Conservation (phyloP, 2,888 invertebrate species). For the Drosophila nigritarsus region DNA sequence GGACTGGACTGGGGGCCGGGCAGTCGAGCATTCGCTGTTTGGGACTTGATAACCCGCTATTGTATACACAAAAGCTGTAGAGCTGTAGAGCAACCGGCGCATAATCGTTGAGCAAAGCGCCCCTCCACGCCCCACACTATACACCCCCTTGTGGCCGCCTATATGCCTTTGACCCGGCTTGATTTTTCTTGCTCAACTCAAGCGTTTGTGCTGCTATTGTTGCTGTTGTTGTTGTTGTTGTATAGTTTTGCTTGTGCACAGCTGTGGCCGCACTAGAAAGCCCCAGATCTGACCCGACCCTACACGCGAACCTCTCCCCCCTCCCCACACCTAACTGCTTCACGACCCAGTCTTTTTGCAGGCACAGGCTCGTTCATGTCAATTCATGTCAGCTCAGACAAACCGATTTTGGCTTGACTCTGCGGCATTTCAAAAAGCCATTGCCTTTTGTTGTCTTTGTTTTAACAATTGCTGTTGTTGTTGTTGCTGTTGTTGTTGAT, state of each 20-base stretch:
- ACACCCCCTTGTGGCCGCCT: not conserved
- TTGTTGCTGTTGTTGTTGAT: slow-evolving; percentile 4
- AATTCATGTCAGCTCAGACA: slow-evolving; percentile 63
- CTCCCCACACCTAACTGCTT: rapidly evolving
- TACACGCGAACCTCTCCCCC: not conserved
- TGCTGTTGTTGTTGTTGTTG: slow-evolving; percentile 23
- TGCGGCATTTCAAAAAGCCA: slow-evolving; percentile 42
- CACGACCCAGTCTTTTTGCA: not conserved
- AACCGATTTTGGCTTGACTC: slow-evolving; percentile 47
- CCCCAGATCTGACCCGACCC: slow-evolving; percentile 36
- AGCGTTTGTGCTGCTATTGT: slow-evolving; percentile 26
- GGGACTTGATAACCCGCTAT: slow-evolving; percentile 80
- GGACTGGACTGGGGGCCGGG: not conserved
- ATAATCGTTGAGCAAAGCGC: slow-evolving; percentile 65
- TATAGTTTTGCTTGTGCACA: slow-evolving; percentile 48
- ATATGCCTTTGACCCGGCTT: slow-evolving; percentile 20
- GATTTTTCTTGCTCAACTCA: slow-evolving; percentile 48
- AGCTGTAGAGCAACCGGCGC: slow-evolving; percentile 62
- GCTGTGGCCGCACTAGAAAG: slow-evolving; percentile 39
- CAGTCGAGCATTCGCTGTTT: slow-evolving; percentile 57
- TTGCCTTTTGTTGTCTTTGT: slow-evolving; percentile 45
- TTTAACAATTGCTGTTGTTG: slow-evolving; percentile 12
- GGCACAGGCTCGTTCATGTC: slow-evolving; percentile 52
- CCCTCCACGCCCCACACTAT: not conserved
- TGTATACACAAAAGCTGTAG: slow-evolving; percentile 70